These are phyloP conservation scores for Centropus unirufus DNA, from an alignment of 2,113 vertebrate genomes.

Conservation along the genomic window DNA sequence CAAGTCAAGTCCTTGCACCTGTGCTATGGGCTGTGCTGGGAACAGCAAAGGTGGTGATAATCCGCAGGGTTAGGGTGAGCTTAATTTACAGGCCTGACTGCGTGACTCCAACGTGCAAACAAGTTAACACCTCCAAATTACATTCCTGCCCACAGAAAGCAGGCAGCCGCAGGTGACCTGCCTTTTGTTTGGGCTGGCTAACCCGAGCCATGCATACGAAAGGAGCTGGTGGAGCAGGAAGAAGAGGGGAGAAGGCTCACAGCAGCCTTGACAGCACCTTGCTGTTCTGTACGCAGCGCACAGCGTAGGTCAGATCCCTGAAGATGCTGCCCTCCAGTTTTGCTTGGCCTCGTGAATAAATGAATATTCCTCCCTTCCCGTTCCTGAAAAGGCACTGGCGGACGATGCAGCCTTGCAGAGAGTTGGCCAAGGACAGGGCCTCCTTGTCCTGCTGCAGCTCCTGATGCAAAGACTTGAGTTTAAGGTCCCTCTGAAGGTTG, in stretches of 20 bases:
- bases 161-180: not conserved
- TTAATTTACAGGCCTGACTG: not conserved
- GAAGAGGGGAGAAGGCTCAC: not conserved
- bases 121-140: fast-evolving
- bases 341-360: slow-evolving; percentile 84
- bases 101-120: fast-evolving
- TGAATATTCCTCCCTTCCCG: slow-evolving; percentile 84
- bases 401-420: slow-evolving; percentile 83
- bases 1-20: not conserved
- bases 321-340: slow-evolving; percentile 86
- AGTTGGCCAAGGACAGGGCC: slow-evolving; percentile 77
- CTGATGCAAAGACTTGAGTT: slow-evolving; percentile 80
- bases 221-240: not conserved
- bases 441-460: slow-evolving; percentile 87
- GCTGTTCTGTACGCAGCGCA: slow-evolving; percentile 87
- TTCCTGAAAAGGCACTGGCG: slow-evolving; percentile 87
- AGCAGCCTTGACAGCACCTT: slow-evolving; percentile 73
- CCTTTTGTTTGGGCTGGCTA: not conserved
- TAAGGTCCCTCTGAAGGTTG: slow-evolving; percentile 73
- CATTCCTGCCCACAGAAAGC: not conserved
- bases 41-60: not conserved
- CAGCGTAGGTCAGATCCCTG: slow-evolving; percentile 82
- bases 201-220: not conserved
- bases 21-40: not conserved
- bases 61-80: not conserved